Evolutionary conservation across 2,888 invertebrate genomes (phyloP), one percentile per base, ranked within the genome.

Genomic region (Yponomeuta malinellus): DNA sequence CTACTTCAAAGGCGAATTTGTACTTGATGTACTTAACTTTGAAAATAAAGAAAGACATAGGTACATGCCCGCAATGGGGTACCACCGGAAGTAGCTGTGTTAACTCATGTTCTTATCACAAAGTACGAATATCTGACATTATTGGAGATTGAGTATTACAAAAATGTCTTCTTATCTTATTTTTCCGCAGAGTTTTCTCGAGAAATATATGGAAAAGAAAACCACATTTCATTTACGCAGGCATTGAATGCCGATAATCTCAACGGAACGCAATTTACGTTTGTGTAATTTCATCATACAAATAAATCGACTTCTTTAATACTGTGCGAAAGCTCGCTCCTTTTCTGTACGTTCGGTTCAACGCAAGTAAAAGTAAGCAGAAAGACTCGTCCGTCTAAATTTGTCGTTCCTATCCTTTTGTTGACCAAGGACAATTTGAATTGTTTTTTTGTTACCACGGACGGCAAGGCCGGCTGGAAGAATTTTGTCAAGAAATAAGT

Each of bases 341-440:
- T 70, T 83, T 85, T 81, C 82, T 78, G 86, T 85, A 86, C 85
- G 84, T 85, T 85, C 81, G 86, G 84, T 85, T 84, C 81, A 82
- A 84, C 81, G 82, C 83, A 80, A 86, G 84, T 59, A 15, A 59
- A 59, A 12, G 15, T 15, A 59, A 3, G 5, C 52, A 59, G 5
- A 59, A 59, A 12, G 3, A 15, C 15, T 59, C 10, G 10, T 52
- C 12, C 52, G 12, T 12, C 52, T 12, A 52, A 12, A 10, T 2
- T 12, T 52, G 9, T 52, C 6, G 33, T 33, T 23, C 3, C 33
- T 33, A 33, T 4, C 33, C 33, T 33, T 33, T 33, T 33, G 33
- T 33, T 5, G 33, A 33, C 33, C 33, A 23, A 23, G 23, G 23
- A 23, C 23, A 23, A 23, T 23, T 23, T 23, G 23, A 23, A 23